Evolutionary conservation across 1,140 invertebrate species (phyloP).

Genomic region (Penaeus chinensis): DNA sequence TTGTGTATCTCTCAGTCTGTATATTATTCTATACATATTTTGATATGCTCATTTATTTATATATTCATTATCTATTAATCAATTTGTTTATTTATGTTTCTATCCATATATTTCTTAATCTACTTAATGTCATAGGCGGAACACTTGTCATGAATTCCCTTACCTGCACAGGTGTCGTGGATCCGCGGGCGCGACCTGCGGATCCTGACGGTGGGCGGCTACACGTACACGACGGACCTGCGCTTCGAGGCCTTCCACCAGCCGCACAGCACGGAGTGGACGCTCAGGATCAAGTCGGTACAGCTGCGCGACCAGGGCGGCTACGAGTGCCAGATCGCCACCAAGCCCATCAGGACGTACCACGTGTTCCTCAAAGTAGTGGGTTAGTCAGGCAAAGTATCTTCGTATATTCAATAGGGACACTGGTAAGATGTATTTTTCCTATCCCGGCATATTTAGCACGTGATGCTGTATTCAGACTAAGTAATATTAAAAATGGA

Average conservation of each 20-base stretch:
- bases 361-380: constrained; percentile 52
- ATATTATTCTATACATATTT: not conserved
- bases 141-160: not conserved
- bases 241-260: constrained; percentile 54
- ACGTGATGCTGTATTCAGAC: too few species aligned
- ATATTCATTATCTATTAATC: not conserved
- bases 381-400: constrained; percentile 4
- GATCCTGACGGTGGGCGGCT: constrained; percentile 53
- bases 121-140: not conserved
- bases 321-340: constrained; percentile 55
- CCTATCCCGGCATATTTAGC: not conserved
- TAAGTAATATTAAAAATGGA: too few species aligned
- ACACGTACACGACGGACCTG: constrained; percentile 49
- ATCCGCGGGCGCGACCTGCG: constrained; percentile 37
- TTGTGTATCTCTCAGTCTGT: not conserved
- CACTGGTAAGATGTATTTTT: not conserved
- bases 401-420: not conserved
- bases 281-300: constrained; percentile 34
- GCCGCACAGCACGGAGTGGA: constrained; percentile 41
- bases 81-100: not conserved
- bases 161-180: constrained; percentile 40
- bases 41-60: not conserved
- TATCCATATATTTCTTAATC: not conserved
- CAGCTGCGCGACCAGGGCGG: constrained; percentile 41
- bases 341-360: constrained; percentile 48